phyloP scores from a whole-genome alignment of 2,113 vertebrate species.

The Hemicordylus capensis region DNA sequence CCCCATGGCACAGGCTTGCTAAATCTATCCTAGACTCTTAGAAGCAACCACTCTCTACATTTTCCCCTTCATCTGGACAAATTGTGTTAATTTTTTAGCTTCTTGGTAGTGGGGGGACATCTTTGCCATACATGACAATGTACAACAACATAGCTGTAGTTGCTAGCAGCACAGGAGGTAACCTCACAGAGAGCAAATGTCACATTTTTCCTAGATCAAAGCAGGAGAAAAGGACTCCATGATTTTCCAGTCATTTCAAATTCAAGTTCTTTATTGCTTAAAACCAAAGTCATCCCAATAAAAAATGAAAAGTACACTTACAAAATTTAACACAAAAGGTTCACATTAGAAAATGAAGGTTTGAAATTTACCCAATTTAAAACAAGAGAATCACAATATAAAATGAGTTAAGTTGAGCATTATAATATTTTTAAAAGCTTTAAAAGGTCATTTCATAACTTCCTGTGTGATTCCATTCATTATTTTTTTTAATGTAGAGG shows the following conservation, averaged over 20 bases:
- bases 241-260: too few species aligned
- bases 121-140: not conserved
- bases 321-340: too few species aligned
- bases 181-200: not conserved
- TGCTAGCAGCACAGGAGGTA: not conserved
- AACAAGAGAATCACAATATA: too few species aligned
- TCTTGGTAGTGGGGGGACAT: not conserved
- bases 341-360: too few species aligned
- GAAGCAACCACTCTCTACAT: not conserved
- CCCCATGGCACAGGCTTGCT: not conserved
- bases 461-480: not conserved
- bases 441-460: not conserved
- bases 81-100: constrained; percentile 1
- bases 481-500: not conserved
- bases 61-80: not conserved
- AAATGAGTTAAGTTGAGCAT: too few species aligned
- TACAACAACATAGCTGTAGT: not conserved
- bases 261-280: too few species aligned
- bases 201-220: not conserved
- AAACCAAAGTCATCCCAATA: too few species aligned
- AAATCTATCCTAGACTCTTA: constrained; percentile 9
- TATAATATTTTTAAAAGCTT: too few species aligned
- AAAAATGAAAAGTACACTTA: too few species aligned
- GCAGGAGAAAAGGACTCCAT: not conserved
- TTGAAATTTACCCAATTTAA: too few species aligned